Evolutionary conservation across 2,888 invertebrate genomes (phyloP), one percentile per base, ranked within the genome.

Genomic region (Tenthredo scrophulariae): DNA sequence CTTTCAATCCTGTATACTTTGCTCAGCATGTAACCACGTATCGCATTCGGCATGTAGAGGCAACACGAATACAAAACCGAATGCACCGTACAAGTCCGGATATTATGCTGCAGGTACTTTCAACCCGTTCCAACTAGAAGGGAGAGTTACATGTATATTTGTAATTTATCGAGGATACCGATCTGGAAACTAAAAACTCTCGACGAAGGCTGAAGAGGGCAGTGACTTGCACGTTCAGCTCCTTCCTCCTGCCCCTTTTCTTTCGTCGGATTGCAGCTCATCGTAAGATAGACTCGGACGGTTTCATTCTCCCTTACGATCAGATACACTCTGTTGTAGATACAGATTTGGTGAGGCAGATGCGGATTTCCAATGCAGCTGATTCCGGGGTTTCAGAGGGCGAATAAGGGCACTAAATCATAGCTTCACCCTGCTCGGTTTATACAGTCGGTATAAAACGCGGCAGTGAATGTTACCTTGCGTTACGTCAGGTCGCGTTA

Each of bases 371-470:
- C 37, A 37, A 29, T 37, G 33, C 33, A 37, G 46, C 50, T 50
- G 40, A 72, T 40, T n/a, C 10, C 29, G 75, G 43, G 75, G 43
- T n/a, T 46, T 13, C n/a, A 87, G 90, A 88, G 89, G 88, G 89
- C 89, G 88, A 86, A 90, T 88, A 85, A 89, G 89, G 91, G 92
- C 92, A 93, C 93, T 93, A 93, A 93, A 93, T 93, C 93, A 93
- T 93, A 92, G 92, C 91, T 90, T 90, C 90, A 92, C 92, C 92
- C 92, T 91, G 92, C 91, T 91, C 93, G 92, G 93, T 93, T 93
- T 93, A 93, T 74, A 74, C 40, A 93, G 92, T 92, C 92, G 92
- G 62, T 92, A 93, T 93, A 93, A 93, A 93, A 93, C 93, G 93
- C 92, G 92, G 92, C 92, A 93, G 92, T 91, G 92, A 93, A 93